Evolutionary conservation across 2,113 vertebrate species (phyloP), one percentile per base, ranked within the genome.

Genomic region (Dendropsophus ebraccatus): DNA sequence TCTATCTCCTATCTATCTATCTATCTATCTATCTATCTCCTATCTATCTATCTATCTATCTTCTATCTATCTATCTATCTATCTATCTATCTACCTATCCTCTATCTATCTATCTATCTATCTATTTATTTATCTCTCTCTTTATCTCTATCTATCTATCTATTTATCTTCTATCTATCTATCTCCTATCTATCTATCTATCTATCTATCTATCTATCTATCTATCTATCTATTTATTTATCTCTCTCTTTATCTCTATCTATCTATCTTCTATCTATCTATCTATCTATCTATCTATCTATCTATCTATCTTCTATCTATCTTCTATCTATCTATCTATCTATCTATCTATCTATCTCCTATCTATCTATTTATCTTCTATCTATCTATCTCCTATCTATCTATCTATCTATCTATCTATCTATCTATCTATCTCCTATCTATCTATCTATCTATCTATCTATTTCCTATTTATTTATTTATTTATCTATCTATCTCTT

Each of bases 221-320:
- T 67, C 62, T 67, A 32, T 62, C n/a, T n/a, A n/a, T n/a, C n/a
- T n/a, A n/a, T n/a, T n/a, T 41, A 41, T 41, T 8, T 41, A 41
- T 62, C 1, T 12, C 10, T n/a, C n/a, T n/a, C n/a, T n/a, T n/a
- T n/a, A n/a, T n/a, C n/a, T n/a, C 9, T 67, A 67, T 67, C 62
- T 67, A 67, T 67, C 62, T 67, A 67, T 67, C 62, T 67, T 8
- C 3, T 41, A 41, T 41, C 41, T 41, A 41, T 41, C 65, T 69
- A 69, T 69, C 65, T 69, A 69, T 69, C 65, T 69, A 69, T 35
- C 65, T 69, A 69, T 32, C 65, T 69, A 69, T 32, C 65, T 69
- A 35, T 69, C 65, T 69, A 8, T 0, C 28, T 17, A 35, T 30
- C 35, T 35, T 70, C 67, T 70, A 70, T 70, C 67, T 23, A 2